These are phyloP conservation scores for Polypedilum pembai DNA, from an alignment of 1,140 invertebrate species.

Conservation along the genomic window DNA sequence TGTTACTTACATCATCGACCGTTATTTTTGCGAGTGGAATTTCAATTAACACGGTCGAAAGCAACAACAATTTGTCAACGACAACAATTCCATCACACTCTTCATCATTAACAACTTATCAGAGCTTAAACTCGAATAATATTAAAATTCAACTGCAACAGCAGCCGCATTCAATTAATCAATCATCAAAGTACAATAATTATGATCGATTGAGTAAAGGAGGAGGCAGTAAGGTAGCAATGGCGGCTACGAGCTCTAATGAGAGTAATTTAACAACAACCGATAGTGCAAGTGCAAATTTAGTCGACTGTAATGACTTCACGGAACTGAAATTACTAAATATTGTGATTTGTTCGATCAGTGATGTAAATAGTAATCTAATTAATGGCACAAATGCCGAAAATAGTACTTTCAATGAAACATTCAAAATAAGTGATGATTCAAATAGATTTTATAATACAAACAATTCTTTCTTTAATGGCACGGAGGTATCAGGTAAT, in stretches of 20 bases:
- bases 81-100: background rate
- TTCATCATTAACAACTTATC: background rate
- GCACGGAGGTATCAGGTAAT: conserved; percentile 27
- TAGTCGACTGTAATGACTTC: conserved; percentile 21
- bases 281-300: background rate
- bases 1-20: background rate
- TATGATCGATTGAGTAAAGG: conserved; percentile 2
- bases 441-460: conserved; percentile 15
- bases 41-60: background rate
- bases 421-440: conserved; percentile 23
- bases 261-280: background rate
- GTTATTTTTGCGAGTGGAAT: background rate
- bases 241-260: background rate
- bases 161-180: background rate
- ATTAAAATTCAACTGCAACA: background rate
- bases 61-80: background rate
- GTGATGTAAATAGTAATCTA: conserved; percentile 27
- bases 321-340: conserved; percentile 19
- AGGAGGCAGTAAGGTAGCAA: background rate
- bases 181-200: background rate
- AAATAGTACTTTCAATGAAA: conserved; percentile 25
- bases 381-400: conserved; percentile 13
- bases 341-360: background rate
- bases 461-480: conserved; percentile 15
- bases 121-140: background rate